phyloP scores from a whole-genome alignment of 2,888 invertebrate genomes.

The Notodonta dromedarius region DNA sequence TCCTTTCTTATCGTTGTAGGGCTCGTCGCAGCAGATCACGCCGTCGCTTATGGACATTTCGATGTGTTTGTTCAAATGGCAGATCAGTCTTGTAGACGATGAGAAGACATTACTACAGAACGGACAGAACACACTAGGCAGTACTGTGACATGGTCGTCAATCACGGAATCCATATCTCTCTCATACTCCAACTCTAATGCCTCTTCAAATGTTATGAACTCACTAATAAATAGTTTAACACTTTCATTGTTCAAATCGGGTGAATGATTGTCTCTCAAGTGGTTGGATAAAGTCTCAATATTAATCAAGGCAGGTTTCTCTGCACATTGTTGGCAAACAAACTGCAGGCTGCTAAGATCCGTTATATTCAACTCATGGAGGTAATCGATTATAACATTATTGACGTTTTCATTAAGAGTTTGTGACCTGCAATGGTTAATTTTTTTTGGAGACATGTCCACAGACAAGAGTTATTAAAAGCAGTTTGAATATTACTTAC shows the following conservation, averaged over 20 bases:
- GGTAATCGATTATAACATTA: conserved; percentile 49
- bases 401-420: conserved; percentile 38
- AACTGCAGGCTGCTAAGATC: conserved; percentile 49
- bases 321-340: conserved; percentile 62
- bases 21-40: conserved; percentile 52
- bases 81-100: conserved; percentile 54
- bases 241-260: conserved; percentile 21
- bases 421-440: conserved; percentile 59
- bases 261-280: conserved; percentile 42
- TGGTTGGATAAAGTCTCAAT: conserved; percentile 51
- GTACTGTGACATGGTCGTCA: conserved; percentile 9
- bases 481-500: conserved; percentile 21
- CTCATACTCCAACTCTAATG: conserved; percentile 45
- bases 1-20: conserved; percentile 43
- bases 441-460: conserved; percentile 10
- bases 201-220: conserved; percentile 62
- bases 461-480: neutral
- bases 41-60: conserved; percentile 46
- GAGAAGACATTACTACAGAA: conserved; percentile 62
- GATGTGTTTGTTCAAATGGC: conserved; percentile 61
- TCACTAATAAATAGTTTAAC: conserved; percentile 57
- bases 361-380: conserved; percentile 44
- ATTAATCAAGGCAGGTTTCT: conserved; percentile 37
- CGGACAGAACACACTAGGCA: conserved; percentile 54
- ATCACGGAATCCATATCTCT: conserved; percentile 28